Evolutionary conservation across 2,797 vertebrate genomes (phyloP).

Genomic region (Sardinella longiceps): DNA sequence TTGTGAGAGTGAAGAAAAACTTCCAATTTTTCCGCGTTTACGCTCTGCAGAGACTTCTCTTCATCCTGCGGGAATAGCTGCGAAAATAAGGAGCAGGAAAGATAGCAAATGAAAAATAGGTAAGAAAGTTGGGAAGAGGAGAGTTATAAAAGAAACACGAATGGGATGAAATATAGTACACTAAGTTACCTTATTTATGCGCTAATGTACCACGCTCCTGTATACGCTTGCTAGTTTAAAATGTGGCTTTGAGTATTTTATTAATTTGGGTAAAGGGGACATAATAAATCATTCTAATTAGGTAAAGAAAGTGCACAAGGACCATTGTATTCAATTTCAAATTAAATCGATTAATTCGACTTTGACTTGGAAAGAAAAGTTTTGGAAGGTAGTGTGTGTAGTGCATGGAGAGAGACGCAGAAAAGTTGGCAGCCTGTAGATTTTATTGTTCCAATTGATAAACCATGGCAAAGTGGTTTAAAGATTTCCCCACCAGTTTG

Average conservation of each 20-base stretch:
- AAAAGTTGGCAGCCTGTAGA: constrained; percentile 11
- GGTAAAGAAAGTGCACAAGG: background rate
- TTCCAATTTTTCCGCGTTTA: constrained; percentile 77
- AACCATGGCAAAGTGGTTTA: constrained; percentile 95
- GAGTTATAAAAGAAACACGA: constrained; percentile 48
- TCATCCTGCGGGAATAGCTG: constrained; percentile 79
- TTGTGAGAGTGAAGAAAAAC: constrained; percentile 75
- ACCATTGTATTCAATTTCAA: background rate
- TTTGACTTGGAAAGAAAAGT: background rate
- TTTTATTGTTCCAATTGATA: constrained; percentile 28
- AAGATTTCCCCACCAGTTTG: constrained; percentile 91
- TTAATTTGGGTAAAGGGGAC: background rate
- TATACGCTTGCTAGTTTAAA: constrained; percentile 23
- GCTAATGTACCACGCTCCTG: constrained; percentile 1
- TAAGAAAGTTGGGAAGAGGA: constrained; percentile 34
- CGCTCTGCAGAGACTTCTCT: constrained; percentile 76
- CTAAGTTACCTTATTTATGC: constrained; percentile 31
- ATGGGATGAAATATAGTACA: constrained; percentile 59
- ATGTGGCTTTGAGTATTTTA: constrained; percentile 32
- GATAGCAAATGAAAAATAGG: constrained; percentile 38
- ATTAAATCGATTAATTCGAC: background rate
- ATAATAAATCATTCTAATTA: background rate
- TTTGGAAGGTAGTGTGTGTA: background rate
- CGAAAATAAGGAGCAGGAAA: constrained; percentile 43
- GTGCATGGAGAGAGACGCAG: constrained; percentile 51